Conservation (phyloP, 2,888 invertebrate genomes). For the Pyrrhia umbra region DNA sequence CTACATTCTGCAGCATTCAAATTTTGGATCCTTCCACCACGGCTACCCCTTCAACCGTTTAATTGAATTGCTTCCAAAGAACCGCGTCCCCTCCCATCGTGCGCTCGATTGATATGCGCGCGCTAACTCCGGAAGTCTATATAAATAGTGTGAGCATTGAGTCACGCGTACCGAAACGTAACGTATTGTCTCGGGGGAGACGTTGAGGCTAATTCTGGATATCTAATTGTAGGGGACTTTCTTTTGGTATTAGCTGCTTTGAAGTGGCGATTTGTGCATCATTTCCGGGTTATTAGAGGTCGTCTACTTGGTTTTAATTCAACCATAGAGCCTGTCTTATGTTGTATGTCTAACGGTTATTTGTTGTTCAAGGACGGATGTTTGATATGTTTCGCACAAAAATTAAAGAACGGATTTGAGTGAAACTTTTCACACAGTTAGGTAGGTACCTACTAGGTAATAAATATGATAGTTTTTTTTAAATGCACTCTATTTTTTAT, state of each 20-base stretch:
- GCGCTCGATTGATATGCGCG: slow-evolving; percentile 72
- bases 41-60: slow-evolving; percentile 11
- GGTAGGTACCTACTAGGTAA: too few relatives aligned
- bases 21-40: not conserved
- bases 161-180: slow-evolving; percentile 63
- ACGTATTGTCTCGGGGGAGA: slow-evolving; percentile 67
- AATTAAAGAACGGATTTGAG: not conserved
- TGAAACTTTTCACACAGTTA: not conserved
- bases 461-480: too few relatives aligned
- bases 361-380: too few relatives aligned
- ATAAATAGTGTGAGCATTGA: slow-evolving; percentile 70
- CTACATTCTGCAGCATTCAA: not conserved
- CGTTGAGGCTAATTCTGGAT: slow-evolving; percentile 63
- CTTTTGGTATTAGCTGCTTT: slow-evolving; percentile 38
- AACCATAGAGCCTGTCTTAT: not conserved
- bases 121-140: slow-evolving; percentile 66
- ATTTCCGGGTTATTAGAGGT: slow-evolving; percentile 40
- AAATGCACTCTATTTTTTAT: too few relatives aligned
- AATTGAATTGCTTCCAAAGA: slow-evolving; percentile 46
- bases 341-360: too few relatives aligned
- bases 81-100: slow-evolving; percentile 39
- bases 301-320: slow-evolving; percentile 13
- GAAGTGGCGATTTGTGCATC: slow-evolving; percentile 19
- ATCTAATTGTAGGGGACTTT: slow-evolving; percentile 53
- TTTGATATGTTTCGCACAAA: too few relatives aligned